Evolutionary conservation across 2,888 invertebrate species (phyloP), one percentile per base, ranked within the genome.

Genomic region (Catocala nupta): DNA sequence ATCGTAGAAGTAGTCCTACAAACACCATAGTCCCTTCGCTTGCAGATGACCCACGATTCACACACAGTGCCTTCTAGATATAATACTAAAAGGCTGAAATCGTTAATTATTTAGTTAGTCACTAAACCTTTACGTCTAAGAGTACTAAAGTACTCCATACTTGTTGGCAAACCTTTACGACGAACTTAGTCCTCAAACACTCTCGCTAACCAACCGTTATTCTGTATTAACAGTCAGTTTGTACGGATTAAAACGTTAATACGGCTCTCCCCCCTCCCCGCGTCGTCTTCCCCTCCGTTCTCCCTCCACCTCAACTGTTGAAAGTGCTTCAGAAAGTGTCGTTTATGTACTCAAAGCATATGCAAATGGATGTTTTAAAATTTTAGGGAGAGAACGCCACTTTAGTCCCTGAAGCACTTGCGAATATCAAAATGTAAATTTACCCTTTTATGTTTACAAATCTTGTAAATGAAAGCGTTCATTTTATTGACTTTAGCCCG

Each of bases 321-420:
- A 90, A 91, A 92, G 91, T 90, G 90, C 90, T 90, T 72, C 87
- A 91, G 92, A 93, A 91, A 94, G 92, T 91, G 93, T 92, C 93
- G 93, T 94, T 94, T 94, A 93, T 92, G 89, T 93, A 91, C 91
- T 90, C 92, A 94, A 94, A 94, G 93, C 92, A 92, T 93, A 94
- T 93, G 93, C 93, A 93, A 94, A 94, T 94, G 76, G 90, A 87
- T 93, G 93, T 93, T 94, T 94, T 93, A 93, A 94, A 93, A 94
- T 93, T 93, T 93, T 93, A 93, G 93, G 93, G 91, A 89, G 91
- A 89, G 90, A 92, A 90, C 85, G 90, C 89, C 91, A 90, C 88
- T 92, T 92, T 90, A 88, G 90, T 91, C 93, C 90, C 93, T 80
- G 85, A 84, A 92, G 93, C 93, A 92, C 90, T 93, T 90, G 92